Base-by-base conservation (phyloP, 2,888 invertebrate species). In the Dione vanillae region DNA sequence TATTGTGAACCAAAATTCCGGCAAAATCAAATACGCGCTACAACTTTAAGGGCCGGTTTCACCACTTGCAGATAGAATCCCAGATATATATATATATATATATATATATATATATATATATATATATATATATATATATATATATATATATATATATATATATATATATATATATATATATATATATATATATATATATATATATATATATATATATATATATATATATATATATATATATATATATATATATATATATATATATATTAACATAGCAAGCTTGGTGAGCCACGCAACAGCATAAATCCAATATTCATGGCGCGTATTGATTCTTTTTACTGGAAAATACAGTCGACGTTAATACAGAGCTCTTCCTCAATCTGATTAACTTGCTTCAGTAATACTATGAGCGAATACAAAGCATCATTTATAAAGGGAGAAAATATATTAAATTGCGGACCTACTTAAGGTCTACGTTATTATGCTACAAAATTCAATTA, bases 21-120 rank as follows among this genome's bases (percentile, higher is more conserved):
- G 51, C 56, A 62, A 72, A 72, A 69, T 43, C 69, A 69, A 72
- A 69, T 69, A 72, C 69, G 49, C 49, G 47, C 52, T 47, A 65
- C 52, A 45, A 52, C 37, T 62, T 20, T 14, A 14, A 67, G 54
- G 45, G 54, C 45, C n/a, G n/a, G n/a, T n/a, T n/a, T n/a, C n/a
- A n/a, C n/a, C n/a, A n/a, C n/a, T n/a, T n/a, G n/a, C n/a, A n/a
- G n/a, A n/a, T n/a, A n/a, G n/a, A n/a, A n/a, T n/a, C n/a, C n/a
- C n/a, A n/a, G n/a, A 40, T 37, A 56, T 2, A 6, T 16, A 16
- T 35, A 7, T 35, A n/a, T 56, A 16, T 40, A 40, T 11, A 37
- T 14, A 11, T 16, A 11, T 12, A 8, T 37, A 37, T n/a, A 9
- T 37, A n/a, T 10, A 10, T 35, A 40, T 37, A 56, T 2, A 6